These are phyloP conservation scores for Aulostomus chinensis DNA, from an alignment of 2,797 vertebrate genomes.

Conservation along the genomic window DNA sequence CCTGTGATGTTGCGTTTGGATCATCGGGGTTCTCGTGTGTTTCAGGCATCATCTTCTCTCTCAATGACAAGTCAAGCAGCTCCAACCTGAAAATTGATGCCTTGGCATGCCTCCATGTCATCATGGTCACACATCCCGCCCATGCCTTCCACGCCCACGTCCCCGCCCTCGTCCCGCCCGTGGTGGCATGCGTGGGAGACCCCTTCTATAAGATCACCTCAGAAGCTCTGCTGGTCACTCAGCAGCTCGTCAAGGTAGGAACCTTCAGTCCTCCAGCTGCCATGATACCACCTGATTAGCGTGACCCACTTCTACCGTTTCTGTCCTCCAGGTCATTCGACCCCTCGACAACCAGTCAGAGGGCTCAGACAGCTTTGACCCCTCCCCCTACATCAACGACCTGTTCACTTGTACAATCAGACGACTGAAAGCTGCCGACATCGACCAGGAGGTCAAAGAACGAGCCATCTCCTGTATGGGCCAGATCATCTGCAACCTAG, in stretches of 20 bases:
- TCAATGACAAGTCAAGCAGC: slow-evolving; percentile 98
- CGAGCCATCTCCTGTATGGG: slow-evolving; percentile 99
- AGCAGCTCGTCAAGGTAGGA: slow-evolving; percentile 91
- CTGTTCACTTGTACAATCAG: slow-evolving; percentile 96
- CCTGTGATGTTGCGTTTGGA: too few species aligned
- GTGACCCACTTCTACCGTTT: background rate
- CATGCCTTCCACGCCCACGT: slow-evolving; percentile 98
- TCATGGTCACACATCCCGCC: slow-evolving; percentile 96
- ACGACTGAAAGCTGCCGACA: slow-evolving; percentile 96
- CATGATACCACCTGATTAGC: too few species aligned
- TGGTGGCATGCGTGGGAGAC: slow-evolving; percentile 97
- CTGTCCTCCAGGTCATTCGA: slow-evolving; percentile 84
- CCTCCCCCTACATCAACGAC: slow-evolving; percentile 94
- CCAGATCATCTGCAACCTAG: slow-evolving; percentile 97
- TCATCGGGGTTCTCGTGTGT: too few species aligned
- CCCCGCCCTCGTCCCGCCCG: slow-evolving; percentile 94
- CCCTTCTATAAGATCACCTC: slow-evolving; percentile 99
- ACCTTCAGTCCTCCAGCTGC: background rate
- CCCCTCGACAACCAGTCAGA: slow-evolving; percentile 90
- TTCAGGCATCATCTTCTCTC: slow-evolving; percentile 96
- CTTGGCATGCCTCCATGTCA: slow-evolving; percentile 93
- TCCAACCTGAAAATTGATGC: slow-evolving; percentile 99
- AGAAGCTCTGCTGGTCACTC: slow-evolving; percentile 96
- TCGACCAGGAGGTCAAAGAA: slow-evolving; percentile 99
- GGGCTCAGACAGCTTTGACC: slow-evolving; percentile 85